Base-by-base conservation (phyloP, 2,888 invertebrate genomes). In the Pinctada fucata region DNA sequence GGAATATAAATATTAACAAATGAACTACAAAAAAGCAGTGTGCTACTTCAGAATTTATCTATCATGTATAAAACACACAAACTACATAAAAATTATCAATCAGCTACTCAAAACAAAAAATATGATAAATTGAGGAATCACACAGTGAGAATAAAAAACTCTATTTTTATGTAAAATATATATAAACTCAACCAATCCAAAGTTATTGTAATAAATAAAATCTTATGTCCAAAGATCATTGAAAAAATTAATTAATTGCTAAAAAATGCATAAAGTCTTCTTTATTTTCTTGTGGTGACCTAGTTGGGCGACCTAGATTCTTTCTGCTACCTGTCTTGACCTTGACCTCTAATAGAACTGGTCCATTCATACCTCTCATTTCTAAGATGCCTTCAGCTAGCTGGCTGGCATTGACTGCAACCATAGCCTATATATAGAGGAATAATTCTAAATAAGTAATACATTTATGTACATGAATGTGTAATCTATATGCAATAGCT, bases 241-340 rank as follows among this genome's bases (percentile, higher is more conserved):
- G 31, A 31, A 31, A 31, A 31, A 31, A 31, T 31, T 31, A 31
- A 31, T 66, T 66, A 3, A 84, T 82, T 45, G 88, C 86, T 65
- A 93, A 84, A 80, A 92, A 93, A 75, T 91, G 91, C 93, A 93
- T 93, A 78, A 93, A 93, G 82, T 93, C 93, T 4, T 88, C 86
- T 84, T 93, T 93, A 85, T 93, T 93, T 80, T 93, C 90, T n/a
- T 89, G 84, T 2, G 93, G 92, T n/a, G 91, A 91, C 10, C 92
- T 84, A 31, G 92, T 93, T 10, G 93, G 93, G 63, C 93, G 84
- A 10, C 93, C 93, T 49, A 93, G 84, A 82, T 93, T 89, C 75
- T 91, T 90, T 50, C 93, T 85, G 70, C 91, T 90, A 2, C 93
- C 93, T 67, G 85, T 84, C 6, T 83, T 82, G 50, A 91, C 88